phyloP scores from a whole-genome alignment of 2,888 invertebrate genomes.

The Strigamia maritima region DNA sequence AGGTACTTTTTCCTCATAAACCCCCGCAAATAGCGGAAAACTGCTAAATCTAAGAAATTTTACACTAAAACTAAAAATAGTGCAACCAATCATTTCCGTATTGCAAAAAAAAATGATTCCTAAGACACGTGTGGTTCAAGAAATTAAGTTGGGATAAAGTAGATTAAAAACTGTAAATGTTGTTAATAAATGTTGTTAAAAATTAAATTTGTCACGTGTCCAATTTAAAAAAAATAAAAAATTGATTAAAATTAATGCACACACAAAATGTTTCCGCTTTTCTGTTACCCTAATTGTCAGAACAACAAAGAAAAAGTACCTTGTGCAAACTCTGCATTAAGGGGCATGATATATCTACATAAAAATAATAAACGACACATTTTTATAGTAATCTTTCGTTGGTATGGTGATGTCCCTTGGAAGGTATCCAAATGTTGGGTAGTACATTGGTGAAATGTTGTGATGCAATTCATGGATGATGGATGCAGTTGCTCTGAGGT shows the following conservation, averaged over 20 bases:
- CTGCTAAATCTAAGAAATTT: too few relatives aligned
- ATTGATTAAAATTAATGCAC: too few relatives aligned
- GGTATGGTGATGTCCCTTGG: slow-evolving; percentile 23
- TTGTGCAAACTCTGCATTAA: background rate
- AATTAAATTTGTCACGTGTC: background rate
- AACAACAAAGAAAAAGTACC: too few relatives aligned
- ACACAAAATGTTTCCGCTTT: too few relatives aligned
- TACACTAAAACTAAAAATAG: too few relatives aligned
- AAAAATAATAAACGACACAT: background rate
- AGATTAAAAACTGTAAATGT: background rate
- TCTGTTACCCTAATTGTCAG: too few relatives aligned
- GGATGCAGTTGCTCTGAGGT: slow-evolving; percentile 9
- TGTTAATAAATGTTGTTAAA: background rate
- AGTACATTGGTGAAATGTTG: slow-evolving; percentile 14
- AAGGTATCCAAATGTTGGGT: slow-evolving; percentile 23
- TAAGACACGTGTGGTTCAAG: too few relatives aligned
- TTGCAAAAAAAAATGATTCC: too few relatives aligned
- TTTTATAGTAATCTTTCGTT: background rate
- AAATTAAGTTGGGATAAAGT: too few relatives aligned
- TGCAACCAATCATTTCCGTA: too few relatives aligned
- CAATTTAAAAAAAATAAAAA: background rate
- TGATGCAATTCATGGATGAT: slow-evolving; percentile 23
- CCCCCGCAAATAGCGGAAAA: too few relatives aligned
- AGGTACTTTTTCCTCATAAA: too few relatives aligned
- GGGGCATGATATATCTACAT: background rate